These are phyloP conservation scores for Tangara arthus DNA, from an alignment of 2,797 vertebrate genomes.

Conservation along the genomic window DNA sequence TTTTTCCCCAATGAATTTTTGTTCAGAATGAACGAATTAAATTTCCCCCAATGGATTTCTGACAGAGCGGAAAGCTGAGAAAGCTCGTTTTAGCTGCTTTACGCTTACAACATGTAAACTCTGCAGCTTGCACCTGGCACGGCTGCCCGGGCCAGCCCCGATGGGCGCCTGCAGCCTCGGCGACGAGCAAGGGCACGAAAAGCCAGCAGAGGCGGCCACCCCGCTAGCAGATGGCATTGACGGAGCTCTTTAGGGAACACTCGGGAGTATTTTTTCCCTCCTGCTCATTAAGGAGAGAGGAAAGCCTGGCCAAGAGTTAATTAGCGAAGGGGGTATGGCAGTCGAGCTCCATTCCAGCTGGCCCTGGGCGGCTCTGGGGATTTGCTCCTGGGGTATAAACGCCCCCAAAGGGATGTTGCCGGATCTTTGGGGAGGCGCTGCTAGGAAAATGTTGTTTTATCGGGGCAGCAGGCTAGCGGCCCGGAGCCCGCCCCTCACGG, in stretches of 20 bases:
- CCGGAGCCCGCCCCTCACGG: background rate
- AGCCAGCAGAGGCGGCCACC: no score
- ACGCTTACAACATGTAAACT: fast-evolving
- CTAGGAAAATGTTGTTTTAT: fast-evolving
- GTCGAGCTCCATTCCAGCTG: fast-evolving
- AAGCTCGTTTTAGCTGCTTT: background rate
- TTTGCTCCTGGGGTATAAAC: background rate
- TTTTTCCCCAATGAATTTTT: background rate
- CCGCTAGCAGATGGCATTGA: background rate
- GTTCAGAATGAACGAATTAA: background rate
- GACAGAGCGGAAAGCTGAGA: background rate
- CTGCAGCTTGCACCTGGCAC: background rate
- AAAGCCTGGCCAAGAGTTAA: background rate
- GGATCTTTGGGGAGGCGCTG: fast-evolving
- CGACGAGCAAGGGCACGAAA: background rate
- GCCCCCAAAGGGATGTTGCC: fast-evolving
- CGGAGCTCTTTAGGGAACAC: background rate
- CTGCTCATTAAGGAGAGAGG: background rate
- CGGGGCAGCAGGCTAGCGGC: fast-evolving
- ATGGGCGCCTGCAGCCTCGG: background rate
- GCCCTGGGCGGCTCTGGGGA: no score
- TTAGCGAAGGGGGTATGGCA: background rate
- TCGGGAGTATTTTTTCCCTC: background rate
- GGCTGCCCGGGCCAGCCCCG: fast-evolving
- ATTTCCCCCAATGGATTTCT: background rate